Evolutionary conservation across 2,888 invertebrate species (phyloP), one percentile per base, ranked within the genome.

Genomic region (Drosophila acutilabella): DNA sequence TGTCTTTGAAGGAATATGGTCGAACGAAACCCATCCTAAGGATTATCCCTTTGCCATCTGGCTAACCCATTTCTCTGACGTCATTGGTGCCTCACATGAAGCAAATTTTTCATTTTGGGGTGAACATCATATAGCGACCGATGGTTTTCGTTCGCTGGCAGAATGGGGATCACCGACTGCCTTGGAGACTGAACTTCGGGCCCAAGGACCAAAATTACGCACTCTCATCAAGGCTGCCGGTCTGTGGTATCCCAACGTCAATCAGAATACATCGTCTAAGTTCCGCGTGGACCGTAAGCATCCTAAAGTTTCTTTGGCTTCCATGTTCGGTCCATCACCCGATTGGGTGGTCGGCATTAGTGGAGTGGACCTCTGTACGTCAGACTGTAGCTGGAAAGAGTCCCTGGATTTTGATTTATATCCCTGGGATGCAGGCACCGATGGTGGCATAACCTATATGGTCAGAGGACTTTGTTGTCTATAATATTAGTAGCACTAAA

Each of bases 321-420:
- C 97, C 0, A 97, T 97, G 97, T 95, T 97, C 88, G 96, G 98
- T 1, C 99, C 99, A 0, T 98, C 98, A 11, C 99, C 99, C 0
- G 99, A 99, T 93, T 99, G 99, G 99, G 96, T 98, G 82, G 97
- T 98, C 45, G 99, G 99, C 0, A 95, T 99, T 36, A 97, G 94
- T 64, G 96, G 96, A 0, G 93, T 98, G 59, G 96, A 99, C 90
- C 94, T 99, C 8, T 99, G 99, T 90, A 94, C 95, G 66, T 93
- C 94, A 69, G 97, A 99, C 93, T 98, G 99, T 91, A 94, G 97
- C 0, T 99, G 99, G 99, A 94, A 95, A n/a, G 96, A 96, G 79
- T 94, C 95, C 64, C 93, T 96, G 85, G 94, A 95, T 41, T 93
- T 99, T 44, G 97, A 98, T 93, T 93, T 99, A 33, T 96, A 95